Evolutionary conservation across 2,797 vertebrate genomes (phyloP).

Genomic region (Taenioides sp.): DNA sequence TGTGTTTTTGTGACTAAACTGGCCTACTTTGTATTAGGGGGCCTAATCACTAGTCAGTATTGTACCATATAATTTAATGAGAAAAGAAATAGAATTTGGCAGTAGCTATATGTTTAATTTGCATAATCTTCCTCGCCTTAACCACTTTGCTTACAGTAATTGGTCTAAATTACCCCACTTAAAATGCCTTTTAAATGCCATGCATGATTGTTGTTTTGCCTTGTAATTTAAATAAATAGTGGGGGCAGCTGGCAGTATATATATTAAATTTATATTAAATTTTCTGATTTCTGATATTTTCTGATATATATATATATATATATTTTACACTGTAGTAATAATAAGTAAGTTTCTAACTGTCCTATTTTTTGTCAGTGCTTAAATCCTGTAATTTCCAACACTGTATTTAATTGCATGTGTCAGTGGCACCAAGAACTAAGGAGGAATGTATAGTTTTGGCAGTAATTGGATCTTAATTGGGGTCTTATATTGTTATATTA

Average conservation of each 20-base stretch:
- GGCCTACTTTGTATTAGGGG: neutral
- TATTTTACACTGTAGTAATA: neutral
- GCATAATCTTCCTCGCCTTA: neutral
- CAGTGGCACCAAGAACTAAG: constrained; percentile 1
- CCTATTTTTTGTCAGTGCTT: neutral
- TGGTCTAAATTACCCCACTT: neutral
- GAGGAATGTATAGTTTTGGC: constrained; percentile 5
- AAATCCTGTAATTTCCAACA: neutral
- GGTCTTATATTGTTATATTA: neutral
- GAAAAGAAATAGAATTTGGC: neutral
- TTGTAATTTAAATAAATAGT: neutral
- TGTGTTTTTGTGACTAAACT: neutral
- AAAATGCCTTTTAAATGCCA: neutral
- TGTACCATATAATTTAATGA: neutral
- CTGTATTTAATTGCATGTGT: neutral
- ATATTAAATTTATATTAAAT: neutral
- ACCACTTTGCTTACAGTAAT: neutral
- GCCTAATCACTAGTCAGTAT: neutral
- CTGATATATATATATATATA: too few species aligned
- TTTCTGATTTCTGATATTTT: too few species aligned
- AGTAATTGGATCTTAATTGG: neutral
- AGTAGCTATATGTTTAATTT: neutral
- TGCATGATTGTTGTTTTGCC: neutral
- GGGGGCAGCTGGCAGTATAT: neutral
- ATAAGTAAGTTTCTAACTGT: neutral